A percentile compares a stretch with the other conserved stretches of the same genome.
Evolutionary conservation across 2,888 invertebrate genomes (phyloP).

Genomic region (Norana najaformis): DNA sequence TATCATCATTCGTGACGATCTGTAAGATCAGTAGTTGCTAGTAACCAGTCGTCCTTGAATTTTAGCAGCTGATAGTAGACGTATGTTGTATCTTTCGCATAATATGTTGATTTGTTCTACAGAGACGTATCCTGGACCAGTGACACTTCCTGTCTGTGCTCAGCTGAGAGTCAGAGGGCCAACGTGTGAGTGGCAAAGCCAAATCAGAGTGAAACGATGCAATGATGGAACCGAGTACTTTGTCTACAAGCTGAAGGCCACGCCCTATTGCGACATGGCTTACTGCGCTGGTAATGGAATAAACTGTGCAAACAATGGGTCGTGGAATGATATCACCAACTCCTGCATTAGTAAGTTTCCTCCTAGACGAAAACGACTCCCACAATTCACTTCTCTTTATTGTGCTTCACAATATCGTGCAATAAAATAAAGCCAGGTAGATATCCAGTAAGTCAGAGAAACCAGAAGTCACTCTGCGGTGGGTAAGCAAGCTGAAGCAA

Average conservation of each 20-base stretch:
- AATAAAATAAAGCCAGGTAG: too few species aligned
- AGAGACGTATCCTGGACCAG: neutral
- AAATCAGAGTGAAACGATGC: neutral
- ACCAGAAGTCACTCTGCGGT: too few species aligned
- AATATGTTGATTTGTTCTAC: neutral
- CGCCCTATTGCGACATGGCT: conserved; percentile 6
- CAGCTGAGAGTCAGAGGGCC: neutral
- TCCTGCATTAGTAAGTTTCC: neutral
- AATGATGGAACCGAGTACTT: neutral
- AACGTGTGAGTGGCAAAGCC: neutral
- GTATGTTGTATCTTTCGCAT: too few species aligned
- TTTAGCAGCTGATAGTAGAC: too few species aligned
- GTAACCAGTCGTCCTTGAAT: too few species aligned
- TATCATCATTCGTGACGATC: too few species aligned
- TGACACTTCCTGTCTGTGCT: neutral
- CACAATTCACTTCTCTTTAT: too few species aligned
- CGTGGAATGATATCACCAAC: neutral
- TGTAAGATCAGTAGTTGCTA: too few species aligned
- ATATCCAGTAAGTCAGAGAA: too few species aligned
- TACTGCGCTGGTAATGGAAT: neutral
- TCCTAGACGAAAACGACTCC: neutral
- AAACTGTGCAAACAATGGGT: neutral
- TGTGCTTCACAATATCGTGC: too few species aligned
- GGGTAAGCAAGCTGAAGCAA: too few species aligned
- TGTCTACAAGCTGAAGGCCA: neutral